Conservation (phyloP, 2,113 vertebrate genomes). For the Apistogramma diplotaenia region DNA sequence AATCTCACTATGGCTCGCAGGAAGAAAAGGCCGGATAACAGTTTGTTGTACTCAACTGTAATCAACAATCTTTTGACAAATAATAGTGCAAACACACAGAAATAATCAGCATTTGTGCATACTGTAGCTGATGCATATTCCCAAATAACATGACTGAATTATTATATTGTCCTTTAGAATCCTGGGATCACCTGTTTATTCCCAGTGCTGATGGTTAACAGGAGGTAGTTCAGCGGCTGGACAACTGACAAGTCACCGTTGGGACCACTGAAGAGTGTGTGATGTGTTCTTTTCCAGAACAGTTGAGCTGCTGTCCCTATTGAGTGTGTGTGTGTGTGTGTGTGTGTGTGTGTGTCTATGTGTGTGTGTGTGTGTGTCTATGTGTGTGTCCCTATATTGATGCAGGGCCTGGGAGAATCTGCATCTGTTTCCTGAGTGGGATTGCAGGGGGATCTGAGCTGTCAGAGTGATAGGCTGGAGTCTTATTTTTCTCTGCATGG, state of each 20-base stretch:
- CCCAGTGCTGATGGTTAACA: neutral
- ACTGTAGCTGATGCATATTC: neutral
- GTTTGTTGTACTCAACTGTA: neutral
- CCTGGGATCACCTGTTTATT: neutral
- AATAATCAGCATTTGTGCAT: neutral
- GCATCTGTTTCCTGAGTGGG: constrained; percentile 84
- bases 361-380: constrained; percentile 10
- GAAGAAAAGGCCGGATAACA: neutral
- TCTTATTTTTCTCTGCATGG: neutral
- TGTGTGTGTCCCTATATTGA: constrained; percentile 50
- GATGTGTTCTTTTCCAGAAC: constrained; percentile 83
- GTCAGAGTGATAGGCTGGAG: constrained; percentile 59
- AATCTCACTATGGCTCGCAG: neutral
- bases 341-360: neutral
- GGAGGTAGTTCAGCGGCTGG: neutral
- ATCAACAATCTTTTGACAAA: neutral
- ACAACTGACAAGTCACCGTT: constrained; percentile 54
- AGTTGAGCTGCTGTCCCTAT: constrained; percentile 72
- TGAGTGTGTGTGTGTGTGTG: constrained; percentile 31
- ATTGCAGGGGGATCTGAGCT: constrained; percentile 39
- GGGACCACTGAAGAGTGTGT: constrained; percentile 71
- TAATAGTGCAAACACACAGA: neutral
- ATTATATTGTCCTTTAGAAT: neutral
- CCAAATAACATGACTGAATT: neutral
- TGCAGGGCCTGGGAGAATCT: constrained; percentile 79